phyloP scores from a whole-genome alignment of 2,113 vertebrate species.

The Microtus oregoni region DNA sequence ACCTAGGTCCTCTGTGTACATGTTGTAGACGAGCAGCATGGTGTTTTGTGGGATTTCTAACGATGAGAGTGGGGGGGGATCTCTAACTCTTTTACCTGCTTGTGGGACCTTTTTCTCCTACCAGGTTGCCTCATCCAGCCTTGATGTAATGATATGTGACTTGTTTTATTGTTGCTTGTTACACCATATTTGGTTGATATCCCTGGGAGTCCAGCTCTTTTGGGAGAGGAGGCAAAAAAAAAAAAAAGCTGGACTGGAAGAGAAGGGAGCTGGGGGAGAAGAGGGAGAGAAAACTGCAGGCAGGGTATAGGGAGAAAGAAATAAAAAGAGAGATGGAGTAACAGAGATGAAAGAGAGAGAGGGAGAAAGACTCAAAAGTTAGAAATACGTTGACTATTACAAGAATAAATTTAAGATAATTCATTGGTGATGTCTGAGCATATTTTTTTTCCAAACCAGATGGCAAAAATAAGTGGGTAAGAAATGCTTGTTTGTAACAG shows the following conservation, averaged over 20 bases:
- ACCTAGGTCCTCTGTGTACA: background rate
- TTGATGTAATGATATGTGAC: background rate
- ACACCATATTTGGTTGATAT: background rate
- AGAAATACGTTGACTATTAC: background rate
- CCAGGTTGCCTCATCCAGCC: background rate
- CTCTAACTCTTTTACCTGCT: background rate
- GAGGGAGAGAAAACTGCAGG: background rate
- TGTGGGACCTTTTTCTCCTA: background rate
- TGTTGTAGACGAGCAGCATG: background rate
- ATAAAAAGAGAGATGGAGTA: background rate
- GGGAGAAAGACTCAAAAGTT: background rate
- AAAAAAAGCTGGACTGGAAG: background rate
- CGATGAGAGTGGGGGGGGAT: rapidly evolving
- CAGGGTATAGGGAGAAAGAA: background rate
- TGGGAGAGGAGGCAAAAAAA: background rate
- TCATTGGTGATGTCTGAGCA: background rate
- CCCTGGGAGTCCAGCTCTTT: background rate
- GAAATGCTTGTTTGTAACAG: conserved; percentile 43
- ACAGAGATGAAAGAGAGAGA: background rate
- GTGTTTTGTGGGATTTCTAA: background rate
- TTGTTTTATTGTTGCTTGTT: background rate
- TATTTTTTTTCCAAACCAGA: conserved; percentile 59
- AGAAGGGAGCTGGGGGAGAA: background rate
- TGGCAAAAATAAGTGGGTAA: conserved; percentile 46
- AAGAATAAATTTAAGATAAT: conserved; percentile 53